Conservation (phyloP, 2,888 invertebrate genomes). For the Tetanocera ferruginea region DNA sequence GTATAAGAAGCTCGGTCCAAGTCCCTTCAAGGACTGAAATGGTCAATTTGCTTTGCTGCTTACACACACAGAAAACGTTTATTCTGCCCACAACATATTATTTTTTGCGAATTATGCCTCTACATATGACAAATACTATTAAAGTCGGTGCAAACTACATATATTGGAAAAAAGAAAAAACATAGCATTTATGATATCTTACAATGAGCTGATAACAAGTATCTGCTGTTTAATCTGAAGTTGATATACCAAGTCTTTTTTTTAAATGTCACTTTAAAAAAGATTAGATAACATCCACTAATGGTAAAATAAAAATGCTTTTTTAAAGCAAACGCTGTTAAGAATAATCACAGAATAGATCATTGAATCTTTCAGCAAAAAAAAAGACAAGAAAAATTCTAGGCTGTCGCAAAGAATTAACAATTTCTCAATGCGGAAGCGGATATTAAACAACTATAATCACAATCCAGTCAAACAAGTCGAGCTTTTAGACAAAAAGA, state of each 20-base stretch:
- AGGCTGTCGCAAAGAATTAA: slow-evolving; percentile 12
- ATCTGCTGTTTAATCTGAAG: not conserved
- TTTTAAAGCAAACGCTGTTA: not conserved
- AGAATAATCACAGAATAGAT: not conserved
- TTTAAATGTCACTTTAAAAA: not conserved
- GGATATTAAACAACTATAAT: slow-evolving; percentile 66
- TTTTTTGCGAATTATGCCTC: too few relatives aligned
- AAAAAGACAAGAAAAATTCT: not conserved
- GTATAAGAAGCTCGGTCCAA: too few relatives aligned
- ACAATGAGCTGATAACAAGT: slow-evolving; percentile 9
- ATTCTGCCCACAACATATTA: too few relatives aligned
- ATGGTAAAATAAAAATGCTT: not conserved
- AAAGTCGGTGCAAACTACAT: not conserved
- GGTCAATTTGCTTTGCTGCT: too few relatives aligned
- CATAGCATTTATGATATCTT: slow-evolving; percentile 1
- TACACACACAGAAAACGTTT: too few relatives aligned
- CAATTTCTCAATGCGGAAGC: slow-evolving; percentile 64
- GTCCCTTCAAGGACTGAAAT: too few relatives aligned
- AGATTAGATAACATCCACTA: slow-evolving; percentile 15
- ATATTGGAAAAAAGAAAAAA: not conserved
- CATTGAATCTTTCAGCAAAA: not conserved
- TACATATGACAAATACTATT: too few relatives aligned
- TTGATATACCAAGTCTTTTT: slow-evolving; percentile 18
- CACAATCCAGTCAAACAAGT: slow-evolving; percentile 65
- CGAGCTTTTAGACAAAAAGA: slow-evolving; percentile 45